Conservation (phyloP, 2,888 invertebrate genomes). For the Pollenia amentaria region DNA sequence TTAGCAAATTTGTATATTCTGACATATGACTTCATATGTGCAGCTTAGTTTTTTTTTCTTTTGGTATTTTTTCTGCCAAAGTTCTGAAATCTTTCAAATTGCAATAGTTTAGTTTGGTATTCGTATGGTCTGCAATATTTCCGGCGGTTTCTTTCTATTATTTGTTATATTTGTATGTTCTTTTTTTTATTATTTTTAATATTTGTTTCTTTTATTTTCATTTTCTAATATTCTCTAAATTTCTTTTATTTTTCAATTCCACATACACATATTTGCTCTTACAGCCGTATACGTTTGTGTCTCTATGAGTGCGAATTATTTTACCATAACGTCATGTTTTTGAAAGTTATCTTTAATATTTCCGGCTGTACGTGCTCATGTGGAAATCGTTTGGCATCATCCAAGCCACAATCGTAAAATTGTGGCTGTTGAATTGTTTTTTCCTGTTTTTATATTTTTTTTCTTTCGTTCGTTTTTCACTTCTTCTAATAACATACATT, state of each 20-base stretch:
- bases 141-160: constrained; percentile 72
- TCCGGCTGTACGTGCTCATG: constrained; percentile 75
- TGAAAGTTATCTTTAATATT: constrained; percentile 74
- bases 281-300: neutral
- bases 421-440: constrained; percentile 68
- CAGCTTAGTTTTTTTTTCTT: constrained; percentile 16
- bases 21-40: constrained; percentile 39
- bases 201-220: constrained; percentile 28
- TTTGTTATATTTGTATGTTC: constrained; percentile 48
- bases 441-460: constrained; percentile 35
- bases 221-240: constrained; percentile 58
- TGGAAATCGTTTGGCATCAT: constrained; percentile 73
- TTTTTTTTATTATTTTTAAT: constrained; percentile 24
- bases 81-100: constrained; percentile 63
- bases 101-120: constrained; percentile 58
- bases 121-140: constrained; percentile 72
- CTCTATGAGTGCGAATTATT: constrained; percentile 45
- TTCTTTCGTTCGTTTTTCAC: constrained; percentile 22
- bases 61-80: constrained; percentile 28
- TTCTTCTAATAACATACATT: constrained; percentile 54
- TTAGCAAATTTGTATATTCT: neutral
- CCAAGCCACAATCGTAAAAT: constrained; percentile 72
- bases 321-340: constrained; percentile 72
- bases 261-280: constrained; percentile 8
- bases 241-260: constrained; percentile 49